Conservation (phyloP, 1,140 invertebrate genomes). For the Drosophila elegans region DNA sequence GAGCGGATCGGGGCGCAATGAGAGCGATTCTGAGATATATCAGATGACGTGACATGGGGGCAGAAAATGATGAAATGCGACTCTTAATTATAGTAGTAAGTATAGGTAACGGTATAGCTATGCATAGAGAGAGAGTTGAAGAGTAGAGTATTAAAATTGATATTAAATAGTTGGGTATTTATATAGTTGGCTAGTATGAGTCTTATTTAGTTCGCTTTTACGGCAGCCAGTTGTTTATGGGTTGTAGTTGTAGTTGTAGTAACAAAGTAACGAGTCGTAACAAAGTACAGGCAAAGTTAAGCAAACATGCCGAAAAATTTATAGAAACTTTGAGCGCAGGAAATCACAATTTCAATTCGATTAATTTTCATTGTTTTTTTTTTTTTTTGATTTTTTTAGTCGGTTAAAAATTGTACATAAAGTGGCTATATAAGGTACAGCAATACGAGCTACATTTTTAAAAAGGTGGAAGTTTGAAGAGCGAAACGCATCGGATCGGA, state of each 20-base stretch:
- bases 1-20: conserved; percentile 6
- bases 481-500: conserved; percentile 60
- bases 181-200: conserved; percentile 56
- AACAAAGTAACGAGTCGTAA: conserved; percentile 73
- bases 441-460: conserved; percentile 73
- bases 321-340: conserved; percentile 74
- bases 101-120: conserved; percentile 37
- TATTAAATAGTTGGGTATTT: conserved; percentile 54
- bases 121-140: conserved; percentile 45
- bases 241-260: conserved; percentile 47
- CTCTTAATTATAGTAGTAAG: conserved; percentile 47
- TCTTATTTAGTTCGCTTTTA: conserved; percentile 67
- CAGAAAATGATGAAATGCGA: conserved; percentile 28
- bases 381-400: conserved; percentile 23
- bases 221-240: conserved; percentile 57
- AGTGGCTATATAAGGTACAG: conserved; percentile 80
- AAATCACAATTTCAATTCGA: conserved; percentile 47
- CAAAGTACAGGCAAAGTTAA: conserved; percentile 78
- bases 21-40: conserved; percentile 27
- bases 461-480: conserved; percentile 35
- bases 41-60: conserved; percentile 27
- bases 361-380: conserved; percentile 13
- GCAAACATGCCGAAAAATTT: conserved; percentile 79
- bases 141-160: conserved; percentile 47
- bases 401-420: conserved; percentile 45